These are phyloP conservation scores for Steromphala cineraria DNA, from an alignment of 2,888 invertebrate species.

Conservation along the genomic window DNA sequence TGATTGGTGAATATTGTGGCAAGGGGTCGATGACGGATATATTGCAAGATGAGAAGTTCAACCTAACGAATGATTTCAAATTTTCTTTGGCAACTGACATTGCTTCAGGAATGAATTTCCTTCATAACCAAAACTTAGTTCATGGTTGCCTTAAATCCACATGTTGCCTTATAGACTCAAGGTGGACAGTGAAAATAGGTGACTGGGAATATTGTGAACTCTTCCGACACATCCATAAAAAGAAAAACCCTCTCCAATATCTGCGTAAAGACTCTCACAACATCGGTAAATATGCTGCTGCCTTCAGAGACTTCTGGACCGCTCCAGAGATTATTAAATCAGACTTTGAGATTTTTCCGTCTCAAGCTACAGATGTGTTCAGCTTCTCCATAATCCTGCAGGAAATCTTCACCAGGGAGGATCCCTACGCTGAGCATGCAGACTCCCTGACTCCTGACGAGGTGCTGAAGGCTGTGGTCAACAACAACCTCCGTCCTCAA, in stretches of 20 bases:
- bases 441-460: conserved; percentile 48
- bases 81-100: conserved; percentile 64
- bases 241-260: conserved; percentile 34
- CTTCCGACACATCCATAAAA: conserved; percentile 30
- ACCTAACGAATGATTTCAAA: conserved; percentile 62
- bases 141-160: conserved; percentile 67
- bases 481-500: conserved; percentile 56
- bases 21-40: conserved; percentile 66
- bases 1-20: conserved; percentile 60
- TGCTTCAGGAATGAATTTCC: conserved; percentile 61
- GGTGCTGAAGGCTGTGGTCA: conserved; percentile 54
- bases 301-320: conserved; percentile 57
- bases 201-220: conserved; percentile 66
- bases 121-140: conserved; percentile 64
- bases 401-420: conserved; percentile 66
- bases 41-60: conserved; percentile 58
- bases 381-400: conserved; percentile 68
- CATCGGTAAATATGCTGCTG: conserved; percentile 24
- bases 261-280: conserved; percentile 29
- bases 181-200: conserved; percentile 69
- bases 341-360: conserved; percentile 44
- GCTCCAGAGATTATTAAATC: conserved; percentile 65
- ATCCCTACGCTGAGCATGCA: conserved; percentile 61
- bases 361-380: conserved; percentile 58
- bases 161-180: conserved; percentile 64